Percentiles rank a stretch among this genome's conserved stretches.
phyloP scores from a whole-genome alignment of 2,888 invertebrate genomes.

The Orthonychiurus folsomi region DNA sequence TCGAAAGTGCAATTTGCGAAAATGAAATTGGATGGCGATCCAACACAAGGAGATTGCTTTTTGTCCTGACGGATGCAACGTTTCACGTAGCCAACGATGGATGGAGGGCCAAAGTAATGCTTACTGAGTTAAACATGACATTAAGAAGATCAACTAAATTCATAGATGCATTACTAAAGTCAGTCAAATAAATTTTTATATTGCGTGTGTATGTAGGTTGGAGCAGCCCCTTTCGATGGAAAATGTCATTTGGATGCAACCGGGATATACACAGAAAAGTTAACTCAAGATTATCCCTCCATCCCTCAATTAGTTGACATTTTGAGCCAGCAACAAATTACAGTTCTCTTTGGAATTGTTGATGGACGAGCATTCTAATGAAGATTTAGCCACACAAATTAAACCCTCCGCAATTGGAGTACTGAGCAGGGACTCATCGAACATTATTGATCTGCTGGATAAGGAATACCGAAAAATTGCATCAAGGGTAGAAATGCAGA shows the following conservation, averaged over 20 bases:
- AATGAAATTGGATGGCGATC: slow-evolving; percentile 5
- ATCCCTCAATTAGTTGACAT: background rate
- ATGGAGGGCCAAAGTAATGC: background rate
- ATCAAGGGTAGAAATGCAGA: background rate
- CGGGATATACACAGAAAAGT: background rate
- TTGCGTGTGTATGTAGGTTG: background rate
- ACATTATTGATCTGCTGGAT: background rate
- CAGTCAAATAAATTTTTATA: background rate
- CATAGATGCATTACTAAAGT: no score
- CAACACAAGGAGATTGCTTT: background rate
- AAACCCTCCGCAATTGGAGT: slow-evolving; percentile 2
- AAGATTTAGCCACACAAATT: background rate
- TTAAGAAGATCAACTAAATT: no score
- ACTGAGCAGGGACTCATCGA: slow-evolving; percentile 3
- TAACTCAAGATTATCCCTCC: slow-evolving; percentile 4
- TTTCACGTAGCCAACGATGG: background rate
- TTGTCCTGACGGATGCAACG: slow-evolving; percentile 1
- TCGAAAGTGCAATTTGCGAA: background rate
- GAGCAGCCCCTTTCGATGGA: background rate
- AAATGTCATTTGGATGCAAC: slow-evolving; percentile 5
- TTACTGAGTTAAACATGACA: no score
- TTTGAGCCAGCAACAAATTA: background rate
- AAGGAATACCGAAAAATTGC: slow-evolving; percentile 6
- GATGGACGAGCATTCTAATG: background rate
- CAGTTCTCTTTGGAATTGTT: background rate